Percentiles rank a stretch among this genome's conserved stretches.
Evolutionary conservation across 2,888 invertebrate genomes (phyloP).

Genomic region (Patella ulyssiponensis): DNA sequence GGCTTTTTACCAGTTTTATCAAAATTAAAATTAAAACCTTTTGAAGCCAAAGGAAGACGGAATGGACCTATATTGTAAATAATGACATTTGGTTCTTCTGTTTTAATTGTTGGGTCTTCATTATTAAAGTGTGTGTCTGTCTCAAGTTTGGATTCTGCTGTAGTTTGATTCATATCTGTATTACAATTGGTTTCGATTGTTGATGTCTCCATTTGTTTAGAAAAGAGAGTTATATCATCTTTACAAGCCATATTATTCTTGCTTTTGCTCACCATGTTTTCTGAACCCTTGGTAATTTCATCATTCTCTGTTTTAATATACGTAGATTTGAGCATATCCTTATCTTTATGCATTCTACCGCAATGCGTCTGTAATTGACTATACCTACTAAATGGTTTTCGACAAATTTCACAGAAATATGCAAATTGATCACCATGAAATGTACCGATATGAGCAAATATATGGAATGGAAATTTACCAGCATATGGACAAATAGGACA

Average conservation of each 20-base stretch:
- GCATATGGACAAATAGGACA: conserved; percentile 59
- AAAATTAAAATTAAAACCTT: conserved; percentile 54
- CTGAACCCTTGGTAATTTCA: not conserved
- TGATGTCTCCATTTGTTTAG: not conserved
- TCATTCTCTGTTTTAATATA: conserved; percentile 23
- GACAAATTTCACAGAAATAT: conserved; percentile 56
- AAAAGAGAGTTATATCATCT: not conserved
- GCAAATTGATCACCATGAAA: conserved; percentile 51
- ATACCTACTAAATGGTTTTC: conserved; percentile 53
- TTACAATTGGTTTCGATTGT: not conserved
- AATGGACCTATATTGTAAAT: conserved; percentile 38
- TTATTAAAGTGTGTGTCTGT: not conserved
- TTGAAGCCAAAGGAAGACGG: conserved; percentile 53
- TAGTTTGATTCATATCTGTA: not conserved
- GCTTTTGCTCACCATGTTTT: not conserved
- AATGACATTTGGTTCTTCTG: not conserved
- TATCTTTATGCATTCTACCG: conserved; percentile 42
- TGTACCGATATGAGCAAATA: conserved; percentile 54
- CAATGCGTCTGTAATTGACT: conserved; percentile 49
- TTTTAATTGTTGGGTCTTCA: not conserved
- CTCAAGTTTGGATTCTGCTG: not conserved
- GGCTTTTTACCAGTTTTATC: conserved; percentile 58
- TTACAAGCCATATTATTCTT: not conserved
- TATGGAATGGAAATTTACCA: conserved; percentile 43
- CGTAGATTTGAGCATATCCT: conserved; percentile 15